Evolutionary conservation across 1,140 invertebrate genomes (phyloP).

Genomic region (Archivesica marissinica): DNA sequence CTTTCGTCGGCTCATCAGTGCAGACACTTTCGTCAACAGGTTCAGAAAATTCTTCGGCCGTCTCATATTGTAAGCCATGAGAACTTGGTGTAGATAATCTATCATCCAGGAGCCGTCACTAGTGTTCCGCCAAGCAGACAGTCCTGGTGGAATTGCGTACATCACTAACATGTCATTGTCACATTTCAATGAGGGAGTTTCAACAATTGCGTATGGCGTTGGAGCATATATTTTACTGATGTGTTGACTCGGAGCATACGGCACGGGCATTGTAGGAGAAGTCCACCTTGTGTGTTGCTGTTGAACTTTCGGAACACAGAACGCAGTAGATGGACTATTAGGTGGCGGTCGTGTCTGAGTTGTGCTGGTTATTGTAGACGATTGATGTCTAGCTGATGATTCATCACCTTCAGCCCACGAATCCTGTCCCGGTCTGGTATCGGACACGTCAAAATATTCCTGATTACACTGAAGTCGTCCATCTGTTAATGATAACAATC

Average conservation of each 20-base stretch:
- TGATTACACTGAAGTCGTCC: no score
- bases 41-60: slow-evolving; percentile 38
- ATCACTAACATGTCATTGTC: slow-evolving; percentile 47
- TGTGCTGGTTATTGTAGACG: neutral
- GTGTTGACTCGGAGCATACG: neutral
- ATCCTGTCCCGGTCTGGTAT: slow-evolving; percentile 1
- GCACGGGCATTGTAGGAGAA: neutral
- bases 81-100: slow-evolving; percentile 17
- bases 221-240: slow-evolving; percentile 11
- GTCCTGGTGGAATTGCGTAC: slow-evolving; percentile 51
- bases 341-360: neutral
- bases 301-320: neutral
- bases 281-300: neutral
- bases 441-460: slow-evolving; percentile 12
- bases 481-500: neutral
- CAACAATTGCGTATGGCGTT: slow-evolving; percentile 12
- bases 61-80: slow-evolving; percentile 17
- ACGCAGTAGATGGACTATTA: neutral
- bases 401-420: neutral
- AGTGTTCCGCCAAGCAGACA: slow-evolving; percentile 51
- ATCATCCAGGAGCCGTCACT: slow-evolving; percentile 56
- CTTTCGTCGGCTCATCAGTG: slow-evolving; percentile 16
- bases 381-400: neutral
- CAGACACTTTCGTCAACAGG: slow-evolving; percentile 29
- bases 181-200: slow-evolving; percentile 46